A percentile compares a stretch with the other conserved stretches of the same genome.
phyloP scores from a whole-genome alignment of 2,888 invertebrate genomes.

The Parnassius glacialis region DNA sequence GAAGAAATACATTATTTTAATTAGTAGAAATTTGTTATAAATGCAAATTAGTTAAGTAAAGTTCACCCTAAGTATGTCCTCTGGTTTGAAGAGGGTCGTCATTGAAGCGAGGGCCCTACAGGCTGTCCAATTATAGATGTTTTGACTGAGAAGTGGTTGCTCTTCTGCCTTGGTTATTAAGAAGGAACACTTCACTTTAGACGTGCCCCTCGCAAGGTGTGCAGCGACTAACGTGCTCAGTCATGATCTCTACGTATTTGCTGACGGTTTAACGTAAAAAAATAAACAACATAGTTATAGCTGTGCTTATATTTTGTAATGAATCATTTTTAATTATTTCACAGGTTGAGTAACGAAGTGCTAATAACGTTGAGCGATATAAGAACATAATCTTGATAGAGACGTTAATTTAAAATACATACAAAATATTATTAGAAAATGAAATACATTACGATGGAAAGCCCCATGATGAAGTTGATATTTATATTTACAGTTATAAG shows the following conservation, averaged over 20 bases:
- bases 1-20: not conserved
- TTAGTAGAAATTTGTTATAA: slow-evolving; percentile 35
- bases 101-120: slow-evolving; percentile 58
- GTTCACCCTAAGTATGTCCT: slow-evolving; percentile 46
- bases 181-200: slow-evolving; percentile 30
- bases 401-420: not conserved
- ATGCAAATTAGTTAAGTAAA: slow-evolving; percentile 52
- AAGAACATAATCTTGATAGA: not conserved
- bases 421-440: slow-evolving; percentile 3
- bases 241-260: not conserved
- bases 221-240: not conserved
- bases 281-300: not conserved
- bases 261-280: not conserved
- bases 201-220: slow-evolving; percentile 24
- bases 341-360: not conserved
- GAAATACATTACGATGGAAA: slow-evolving; percentile 15
- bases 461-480: slow-evolving; percentile 9
- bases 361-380: not conserved
- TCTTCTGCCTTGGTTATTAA: slow-evolving; percentile 43
- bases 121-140: slow-evolving; percentile 72
- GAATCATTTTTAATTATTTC: not conserved
- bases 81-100: slow-evolving; percentile 65
- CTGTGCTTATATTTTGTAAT: not conserved
- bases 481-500: slow-evolving; percentile 49
- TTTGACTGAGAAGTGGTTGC: slow-evolving; percentile 53